Evolutionary conservation across 2,797 vertebrate species (phyloP).

Genomic region (Threskiornis aethiopicus): DNA sequence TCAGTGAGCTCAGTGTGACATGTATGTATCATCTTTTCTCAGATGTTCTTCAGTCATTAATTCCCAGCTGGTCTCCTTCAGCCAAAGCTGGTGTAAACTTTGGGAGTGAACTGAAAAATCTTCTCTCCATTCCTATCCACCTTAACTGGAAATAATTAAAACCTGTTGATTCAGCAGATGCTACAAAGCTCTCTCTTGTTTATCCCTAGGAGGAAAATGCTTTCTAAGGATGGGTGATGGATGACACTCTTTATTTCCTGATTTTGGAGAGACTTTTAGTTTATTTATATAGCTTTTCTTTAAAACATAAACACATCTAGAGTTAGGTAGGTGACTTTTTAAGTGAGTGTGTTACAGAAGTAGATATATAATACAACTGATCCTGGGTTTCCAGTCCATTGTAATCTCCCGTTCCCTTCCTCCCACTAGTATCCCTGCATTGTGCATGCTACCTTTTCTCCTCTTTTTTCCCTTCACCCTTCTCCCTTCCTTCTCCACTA

Average conservation of each 20-base stretch:
- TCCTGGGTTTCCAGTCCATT: background rate
- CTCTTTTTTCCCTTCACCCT: rapidly evolving
- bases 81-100: background rate
- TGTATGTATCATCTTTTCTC: background rate
- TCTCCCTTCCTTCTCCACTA: background rate
- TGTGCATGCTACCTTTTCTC: background rate
- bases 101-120: background rate
- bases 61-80: background rate
- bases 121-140: background rate
- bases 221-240: background rate
- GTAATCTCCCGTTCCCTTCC: background rate
- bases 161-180: background rate
- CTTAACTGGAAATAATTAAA: background rate
- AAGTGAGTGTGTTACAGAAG: background rate
- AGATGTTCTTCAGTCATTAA: background rate
- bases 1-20: background rate
- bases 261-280: background rate
- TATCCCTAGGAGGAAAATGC: background rate
- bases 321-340: background rate
- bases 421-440: background rate
- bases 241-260: background rate
- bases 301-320: background rate
- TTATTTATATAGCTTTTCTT: background rate
- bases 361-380: background rate
- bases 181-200: background rate